A percentile compares a stretch with the other conserved stretches of the same genome.
phyloP scores from a whole-genome alignment of 2,888 invertebrate species.

The Allophyes oxyacanthae region DNA sequence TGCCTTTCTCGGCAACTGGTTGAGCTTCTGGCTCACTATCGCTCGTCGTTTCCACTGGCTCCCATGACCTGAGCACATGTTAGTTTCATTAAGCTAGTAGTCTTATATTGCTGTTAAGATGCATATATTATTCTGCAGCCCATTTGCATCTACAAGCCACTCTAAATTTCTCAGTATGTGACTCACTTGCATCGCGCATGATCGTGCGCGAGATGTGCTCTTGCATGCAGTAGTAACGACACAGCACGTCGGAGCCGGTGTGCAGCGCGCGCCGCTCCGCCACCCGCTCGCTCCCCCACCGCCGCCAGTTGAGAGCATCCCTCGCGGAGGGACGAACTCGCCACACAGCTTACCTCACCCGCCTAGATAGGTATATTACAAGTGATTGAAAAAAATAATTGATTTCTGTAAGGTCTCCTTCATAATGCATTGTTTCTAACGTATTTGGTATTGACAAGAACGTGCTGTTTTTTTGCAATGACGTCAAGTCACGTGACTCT shows the following conservation, averaged over 20 bases:
- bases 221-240: slow-evolving; percentile 80
- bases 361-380: slow-evolving; percentile 56
- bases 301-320: slow-evolving; percentile 76
- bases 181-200: slow-evolving; percentile 81
- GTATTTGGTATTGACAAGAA: too few species aligned
- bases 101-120: too few species aligned
- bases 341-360: slow-evolving; percentile 70
- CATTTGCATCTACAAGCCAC: too few species aligned
- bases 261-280: slow-evolving; percentile 80
- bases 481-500: too few species aligned
- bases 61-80: slow-evolving; percentile 73
- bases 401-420: too few species aligned
- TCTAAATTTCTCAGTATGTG: background rate
- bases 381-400: too few species aligned
- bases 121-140: too few species aligned
- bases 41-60: slow-evolving; percentile 81
- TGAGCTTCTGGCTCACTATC: slow-evolving; percentile 83
- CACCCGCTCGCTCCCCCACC: slow-evolving; percentile 80
- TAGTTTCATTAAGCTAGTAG: background rate
- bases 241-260: slow-evolving; percentile 81
- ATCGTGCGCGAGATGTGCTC: slow-evolving; percentile 82
- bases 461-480: too few species aligned
- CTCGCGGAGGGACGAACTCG: slow-evolving; percentile 71
- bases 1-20: slow-evolving; percentile 81
- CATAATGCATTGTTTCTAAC: too few species aligned